Evolutionary conservation across 2,888 invertebrate species (phyloP), one percentile per base, ranked within the genome.

Genomic region (Oscheius onirici): DNA sequence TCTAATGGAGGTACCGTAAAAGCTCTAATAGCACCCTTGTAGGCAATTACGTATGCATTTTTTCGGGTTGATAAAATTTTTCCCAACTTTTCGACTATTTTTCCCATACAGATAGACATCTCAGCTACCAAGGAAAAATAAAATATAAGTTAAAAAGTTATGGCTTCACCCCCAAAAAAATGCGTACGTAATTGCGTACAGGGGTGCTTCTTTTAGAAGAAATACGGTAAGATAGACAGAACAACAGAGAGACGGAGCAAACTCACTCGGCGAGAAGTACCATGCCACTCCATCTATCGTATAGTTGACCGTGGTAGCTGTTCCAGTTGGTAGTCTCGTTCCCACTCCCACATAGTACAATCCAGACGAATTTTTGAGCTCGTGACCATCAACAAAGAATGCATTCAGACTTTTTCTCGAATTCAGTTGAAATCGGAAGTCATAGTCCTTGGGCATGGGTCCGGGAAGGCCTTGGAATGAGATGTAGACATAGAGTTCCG

Each of bases 261-360:
- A 13, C 40, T 54, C 15, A 61, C 46, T n/a, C 17, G 11, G 17
- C 10, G 34, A 26, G 17, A 63, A 49, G 46, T 22, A 34, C 63
- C 63, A 54, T 41, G 24, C 10, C 40, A 43, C 63, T 3, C 63
- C 63, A 26, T 63, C 49, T 3, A 63, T 46, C 3, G 63, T 55
- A 24, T 70, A 70, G 24, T 54, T 60, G 40, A 61, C 61, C 15
- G 52, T 70, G 22, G 17, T 63, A n/a, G n/a, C n/a, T 20, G 34
- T 20, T 34, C 54, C 63, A 15, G 44, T 22, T 6, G 66, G 28
- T 10, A 72, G 55, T n/a, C 63, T 44, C 28, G 71, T 63, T 55
- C 82, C 82, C 17, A 82, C 41, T 57, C 81, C 82, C 0, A 81
- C 57, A 41, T 78, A 81, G 72, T 77, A 82, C 15, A 81, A 66